A percentile compares a stretch with the other conserved stretches of the same genome.
Conservation (phyloP, 2,113 vertebrate genomes). For the Helogale parvula region DNA sequence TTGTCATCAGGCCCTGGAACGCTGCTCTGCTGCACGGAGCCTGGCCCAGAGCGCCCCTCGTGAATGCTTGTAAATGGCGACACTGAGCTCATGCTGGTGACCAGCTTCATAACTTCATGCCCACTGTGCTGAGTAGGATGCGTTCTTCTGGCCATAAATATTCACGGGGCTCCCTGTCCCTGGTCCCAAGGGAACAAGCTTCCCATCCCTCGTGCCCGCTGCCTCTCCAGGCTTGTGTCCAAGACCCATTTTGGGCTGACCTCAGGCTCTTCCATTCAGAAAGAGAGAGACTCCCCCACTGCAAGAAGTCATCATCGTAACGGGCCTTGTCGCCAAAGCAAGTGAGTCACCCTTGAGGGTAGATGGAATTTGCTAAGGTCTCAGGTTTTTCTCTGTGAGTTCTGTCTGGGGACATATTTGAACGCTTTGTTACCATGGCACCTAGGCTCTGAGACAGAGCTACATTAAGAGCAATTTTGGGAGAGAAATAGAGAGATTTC, state of each 20-base stretch:
- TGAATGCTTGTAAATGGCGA: accelerated
- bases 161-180: background rate
- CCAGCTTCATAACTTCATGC: accelerated
- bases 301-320: background rate
- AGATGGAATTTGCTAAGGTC: constrained; percentile 46
- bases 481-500: constrained; percentile 67
- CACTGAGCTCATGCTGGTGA: background rate
- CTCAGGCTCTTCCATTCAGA: background rate
- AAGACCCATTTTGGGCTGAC: background rate
- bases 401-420: constrained; percentile 28
- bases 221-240: background rate
- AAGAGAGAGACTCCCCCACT: background rate
- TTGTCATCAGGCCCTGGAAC: background rate
- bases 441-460: constrained; percentile 34
- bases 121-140: background rate
- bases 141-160: background rate
- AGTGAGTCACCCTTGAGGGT: background rate
- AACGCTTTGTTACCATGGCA: constrained; percentile 65
- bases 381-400: constrained; percentile 24
- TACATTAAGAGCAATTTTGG: constrained; percentile 48
- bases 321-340: constrained; percentile 4
- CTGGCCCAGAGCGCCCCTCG: background rate
- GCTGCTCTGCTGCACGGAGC: accelerated
- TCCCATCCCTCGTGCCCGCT: background rate
- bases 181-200: background rate